Conservation (phyloP, 2,797 vertebrate genomes). For the Esox lucius region DNA sequence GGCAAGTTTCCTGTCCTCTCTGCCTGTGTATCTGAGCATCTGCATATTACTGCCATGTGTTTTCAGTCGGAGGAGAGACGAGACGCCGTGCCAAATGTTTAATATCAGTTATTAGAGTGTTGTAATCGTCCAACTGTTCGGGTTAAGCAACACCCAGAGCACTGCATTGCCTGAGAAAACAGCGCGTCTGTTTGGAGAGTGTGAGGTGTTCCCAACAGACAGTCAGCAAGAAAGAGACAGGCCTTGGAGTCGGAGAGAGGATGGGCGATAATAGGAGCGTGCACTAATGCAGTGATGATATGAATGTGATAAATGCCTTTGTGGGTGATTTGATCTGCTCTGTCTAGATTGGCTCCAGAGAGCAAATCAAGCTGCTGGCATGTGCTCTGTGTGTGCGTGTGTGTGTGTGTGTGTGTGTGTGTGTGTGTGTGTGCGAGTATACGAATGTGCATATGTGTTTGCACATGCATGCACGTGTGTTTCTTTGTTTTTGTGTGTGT, state of each 20-base stretch:
- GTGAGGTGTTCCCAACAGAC: conserved; percentile 57
- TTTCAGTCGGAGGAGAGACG: conserved; percentile 22
- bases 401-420: conserved; percentile 4
- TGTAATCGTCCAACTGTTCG: conserved; percentile 42
- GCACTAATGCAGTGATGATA: conserved; percentile 46
- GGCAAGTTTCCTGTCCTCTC: conserved; percentile 48
- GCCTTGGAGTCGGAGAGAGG: neutral
- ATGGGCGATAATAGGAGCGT: conserved; percentile 26
- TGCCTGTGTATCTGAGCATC: conserved; percentile 40
- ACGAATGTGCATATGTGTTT: neutral
- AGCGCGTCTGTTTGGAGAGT: conserved; percentile 44
- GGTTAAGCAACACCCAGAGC: conserved; percentile 46
- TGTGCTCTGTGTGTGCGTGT: neutral
- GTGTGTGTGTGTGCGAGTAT: neutral
- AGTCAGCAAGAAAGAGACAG: conserved; percentile 14
- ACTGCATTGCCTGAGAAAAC: conserved; percentile 50
- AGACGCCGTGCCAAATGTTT: conserved; percentile 59
- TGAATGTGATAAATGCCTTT: conserved; percentile 55
- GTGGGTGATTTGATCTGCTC: conserved; percentile 51
- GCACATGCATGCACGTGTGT: neutral
- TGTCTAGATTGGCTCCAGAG: conserved; percentile 38
- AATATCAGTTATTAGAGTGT: conserved; percentile 60
- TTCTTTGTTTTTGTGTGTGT: too few species aligned
- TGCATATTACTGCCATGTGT: conserved; percentile 64
- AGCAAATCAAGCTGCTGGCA: conserved; percentile 44